Conservation (phyloP, 2,888 invertebrate genomes). For the Philopedon plagiatum region DNA sequence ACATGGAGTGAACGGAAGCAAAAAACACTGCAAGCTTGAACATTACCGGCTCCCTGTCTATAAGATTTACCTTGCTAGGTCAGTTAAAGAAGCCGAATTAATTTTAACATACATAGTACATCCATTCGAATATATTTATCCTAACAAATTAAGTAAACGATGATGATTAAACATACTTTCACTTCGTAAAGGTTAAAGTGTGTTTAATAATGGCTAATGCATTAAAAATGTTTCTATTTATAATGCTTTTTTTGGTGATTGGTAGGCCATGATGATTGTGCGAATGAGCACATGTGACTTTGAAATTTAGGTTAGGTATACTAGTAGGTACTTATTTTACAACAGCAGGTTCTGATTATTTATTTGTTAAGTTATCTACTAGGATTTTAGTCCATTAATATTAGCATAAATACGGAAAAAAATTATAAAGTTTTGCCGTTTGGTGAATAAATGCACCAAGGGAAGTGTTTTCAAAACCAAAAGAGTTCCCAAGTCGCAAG, state of each 20-base stretch:
- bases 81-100: neutral
- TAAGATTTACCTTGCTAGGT: slow-evolving; percentile 7
- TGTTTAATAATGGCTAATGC: neutral
- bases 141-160: neutral
- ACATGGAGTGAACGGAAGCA: too few relatives aligned
- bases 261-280: neutral
- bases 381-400: too few relatives aligned
- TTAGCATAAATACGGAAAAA: too few relatives aligned
- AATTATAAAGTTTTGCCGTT: too few relatives aligned
- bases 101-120: neutral
- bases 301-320: neutral
- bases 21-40: too few relatives aligned
- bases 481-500: too few relatives aligned
- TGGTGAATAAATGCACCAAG: too few relatives aligned
- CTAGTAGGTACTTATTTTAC: neutral
- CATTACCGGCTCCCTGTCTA: neutral
- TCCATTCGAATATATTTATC: neutral
- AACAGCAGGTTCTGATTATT: too few relatives aligned
- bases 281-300: neutral
- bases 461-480: too few relatives aligned
- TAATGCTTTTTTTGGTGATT: neutral
- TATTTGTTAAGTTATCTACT: too few relatives aligned
- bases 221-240: neutral
- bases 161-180: neutral
- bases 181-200: slow-evolving; percentile 16